phyloP scores from a whole-genome alignment of 1,140 invertebrate species.

The Platorchestia sp. region DNA sequence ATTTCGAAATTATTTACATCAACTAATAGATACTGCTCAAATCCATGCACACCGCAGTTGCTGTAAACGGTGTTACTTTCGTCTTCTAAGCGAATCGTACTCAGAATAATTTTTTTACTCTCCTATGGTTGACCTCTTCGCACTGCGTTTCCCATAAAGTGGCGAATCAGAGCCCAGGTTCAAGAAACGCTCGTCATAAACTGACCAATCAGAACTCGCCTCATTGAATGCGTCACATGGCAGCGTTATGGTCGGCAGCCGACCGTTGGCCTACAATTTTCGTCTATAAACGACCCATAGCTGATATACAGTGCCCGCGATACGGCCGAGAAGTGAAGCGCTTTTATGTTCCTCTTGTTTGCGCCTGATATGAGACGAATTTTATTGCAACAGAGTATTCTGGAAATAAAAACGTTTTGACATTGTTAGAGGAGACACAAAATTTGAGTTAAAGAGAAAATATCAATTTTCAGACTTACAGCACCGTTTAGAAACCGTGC shows the following conservation, averaged over 20 bases:
- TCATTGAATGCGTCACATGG: conserved; percentile 34
- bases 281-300: background rate
- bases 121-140: background rate
- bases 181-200: conserved; percentile 12
- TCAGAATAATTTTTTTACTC: background rate
- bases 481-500: no score
- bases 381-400: no score
- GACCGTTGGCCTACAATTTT: conserved; percentile 29
- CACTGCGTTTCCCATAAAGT: background rate
- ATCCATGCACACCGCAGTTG: no score
- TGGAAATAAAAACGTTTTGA: no score
- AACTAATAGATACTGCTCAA: background rate
- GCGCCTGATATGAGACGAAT: no score
- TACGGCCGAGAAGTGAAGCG: background rate
- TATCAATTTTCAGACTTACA: no score
- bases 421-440: no score
- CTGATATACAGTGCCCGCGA: background rate
- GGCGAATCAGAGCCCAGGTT: background rate
- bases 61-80: background rate
- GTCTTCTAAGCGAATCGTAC: background rate
- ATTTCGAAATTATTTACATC: no score
- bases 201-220: conserved; percentile 44
- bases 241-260: conserved; percentile 9
- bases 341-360: background rate
- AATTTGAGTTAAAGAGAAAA: no score